Evolutionary conservation across 2,113 vertebrate species (phyloP).

Genomic region (Pseudorhombus dupliciocellatus): DNA sequence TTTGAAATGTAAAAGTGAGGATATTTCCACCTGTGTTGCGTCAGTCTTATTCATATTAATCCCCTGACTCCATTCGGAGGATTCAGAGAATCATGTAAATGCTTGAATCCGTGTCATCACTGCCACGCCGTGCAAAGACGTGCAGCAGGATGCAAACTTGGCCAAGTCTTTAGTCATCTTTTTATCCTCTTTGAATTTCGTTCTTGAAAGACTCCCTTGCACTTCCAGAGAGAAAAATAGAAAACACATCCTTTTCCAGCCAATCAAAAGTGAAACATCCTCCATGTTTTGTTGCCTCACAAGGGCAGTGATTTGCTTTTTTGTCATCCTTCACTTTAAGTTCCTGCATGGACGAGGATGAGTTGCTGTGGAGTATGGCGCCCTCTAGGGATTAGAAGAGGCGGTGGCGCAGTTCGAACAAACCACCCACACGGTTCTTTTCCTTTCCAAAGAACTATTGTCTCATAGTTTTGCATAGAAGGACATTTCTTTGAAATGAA

Average conservation of each 20-base stretch:
- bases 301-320: constrained; percentile 11
- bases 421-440: background rate
- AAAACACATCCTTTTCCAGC: background rate
- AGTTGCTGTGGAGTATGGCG: constrained; percentile 25
- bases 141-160: background rate
- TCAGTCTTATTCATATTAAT: background rate
- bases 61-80: too few relatives aligned
- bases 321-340: background rate
- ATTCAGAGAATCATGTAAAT: too few relatives aligned
- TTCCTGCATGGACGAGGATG: too few relatives aligned
- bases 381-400: constrained; percentile 46
- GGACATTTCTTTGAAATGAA: background rate
- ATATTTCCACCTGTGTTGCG: background rate
- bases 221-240: background rate
- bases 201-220: background rate
- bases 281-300: background rate
- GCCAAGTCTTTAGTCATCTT: background rate
- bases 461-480: background rate
- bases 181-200: background rate
- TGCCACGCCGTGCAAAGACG: background rate
- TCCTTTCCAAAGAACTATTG: constrained; percentile 26
- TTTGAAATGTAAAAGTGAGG: background rate
- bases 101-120: too few relatives aligned
- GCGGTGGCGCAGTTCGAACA: background rate
- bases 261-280: background rate